These are phyloP conservation scores for Sebastes steindachneri DNA, from an alignment of 2,797 vertebrate genomes.

Conservation along the genomic window DNA sequence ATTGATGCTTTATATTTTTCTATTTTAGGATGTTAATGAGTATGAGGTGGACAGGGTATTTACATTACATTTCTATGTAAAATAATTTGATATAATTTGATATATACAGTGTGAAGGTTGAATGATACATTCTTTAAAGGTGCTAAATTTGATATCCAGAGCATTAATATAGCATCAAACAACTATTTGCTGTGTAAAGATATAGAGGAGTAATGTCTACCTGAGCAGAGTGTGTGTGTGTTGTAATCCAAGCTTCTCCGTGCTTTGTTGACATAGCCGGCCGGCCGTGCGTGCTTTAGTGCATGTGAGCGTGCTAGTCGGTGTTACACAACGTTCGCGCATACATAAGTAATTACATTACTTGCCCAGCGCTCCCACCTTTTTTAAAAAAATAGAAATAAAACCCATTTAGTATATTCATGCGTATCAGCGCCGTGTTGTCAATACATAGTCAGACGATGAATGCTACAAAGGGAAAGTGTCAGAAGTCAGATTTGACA, in stretches of 20 bases:
- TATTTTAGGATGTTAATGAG: not conserved
- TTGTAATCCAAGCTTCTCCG: not conserved
- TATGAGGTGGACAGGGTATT: not conserved
- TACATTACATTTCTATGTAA: not conserved
- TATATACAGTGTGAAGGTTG: not conserved
- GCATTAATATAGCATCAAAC: not conserved
- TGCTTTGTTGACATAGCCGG: not conserved
- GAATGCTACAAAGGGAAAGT: too few relatives aligned
- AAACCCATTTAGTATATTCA: too few relatives aligned
- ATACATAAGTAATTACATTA: too few relatives aligned
- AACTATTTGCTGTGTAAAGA: not conserved
- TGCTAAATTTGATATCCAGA: not conserved
- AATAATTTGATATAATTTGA: not conserved
- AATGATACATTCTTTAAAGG: not conserved
- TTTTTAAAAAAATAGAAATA: too few relatives aligned
- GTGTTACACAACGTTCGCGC: accelerated
- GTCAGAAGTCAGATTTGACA: too few relatives aligned
- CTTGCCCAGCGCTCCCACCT: accelerated
- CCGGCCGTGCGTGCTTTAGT: not conserved
- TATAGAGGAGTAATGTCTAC: not conserved
- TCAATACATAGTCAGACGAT: too few relatives aligned
- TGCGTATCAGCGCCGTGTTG: too few relatives aligned
- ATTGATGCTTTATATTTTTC: not conserved
- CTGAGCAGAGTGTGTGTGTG: not conserved
- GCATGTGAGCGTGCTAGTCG: too few relatives aligned